phyloP scores from a whole-genome alignment of 2,797 vertebrate species.

The Parauchenoglanis ngamensis region DNA sequence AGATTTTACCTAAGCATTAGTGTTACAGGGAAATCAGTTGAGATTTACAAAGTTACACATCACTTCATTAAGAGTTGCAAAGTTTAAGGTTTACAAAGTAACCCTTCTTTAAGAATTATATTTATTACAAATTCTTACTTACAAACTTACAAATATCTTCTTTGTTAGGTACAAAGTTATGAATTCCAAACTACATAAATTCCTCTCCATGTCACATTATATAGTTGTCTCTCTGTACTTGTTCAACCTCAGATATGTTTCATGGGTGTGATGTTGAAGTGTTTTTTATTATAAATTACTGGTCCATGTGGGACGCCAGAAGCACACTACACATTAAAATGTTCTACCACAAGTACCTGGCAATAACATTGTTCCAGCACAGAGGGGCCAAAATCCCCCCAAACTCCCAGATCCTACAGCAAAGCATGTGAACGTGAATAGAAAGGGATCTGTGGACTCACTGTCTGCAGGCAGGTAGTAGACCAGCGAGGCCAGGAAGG shows the following conservation, averaged over 20 bases:
- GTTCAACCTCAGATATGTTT: neutral
- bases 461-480: constrained; percentile 95
- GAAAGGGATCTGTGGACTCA: constrained; percentile 69
- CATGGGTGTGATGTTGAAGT: neutral
- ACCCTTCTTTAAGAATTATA: neutral
- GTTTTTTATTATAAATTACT: neutral
- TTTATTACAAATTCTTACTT: neutral
- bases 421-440: neutral
- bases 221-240: neutral
- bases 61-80: neutral
- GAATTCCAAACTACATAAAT: neutral
- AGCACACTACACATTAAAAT: neutral
- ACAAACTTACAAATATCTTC: neutral
- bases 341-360: neutral
- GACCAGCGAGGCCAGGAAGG: constrained; percentile 90
- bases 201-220: neutral
- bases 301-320: neutral
- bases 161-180: neutral
- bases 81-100: neutral
- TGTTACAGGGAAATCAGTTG: neutral
- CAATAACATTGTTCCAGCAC: neutral
- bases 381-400: neutral
- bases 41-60: neutral
- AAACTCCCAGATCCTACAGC: neutral
- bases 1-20: neutral